Conservation (phyloP, 2,888 invertebrate species). For the Azorinus chamasolen region DNA sequence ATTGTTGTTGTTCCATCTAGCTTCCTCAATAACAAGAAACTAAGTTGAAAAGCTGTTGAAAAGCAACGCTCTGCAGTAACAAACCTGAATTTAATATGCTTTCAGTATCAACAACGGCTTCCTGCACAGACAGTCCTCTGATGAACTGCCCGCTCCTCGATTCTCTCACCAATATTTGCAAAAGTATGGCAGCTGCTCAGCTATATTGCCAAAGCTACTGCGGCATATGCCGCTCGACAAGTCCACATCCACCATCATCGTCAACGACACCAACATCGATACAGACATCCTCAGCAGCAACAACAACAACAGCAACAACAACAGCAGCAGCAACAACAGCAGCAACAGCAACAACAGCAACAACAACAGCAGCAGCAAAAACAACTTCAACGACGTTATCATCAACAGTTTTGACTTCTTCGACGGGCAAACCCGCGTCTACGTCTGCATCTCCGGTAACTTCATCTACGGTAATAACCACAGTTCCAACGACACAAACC, state of each 20-base stretch:
- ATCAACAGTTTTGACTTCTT: background rate
- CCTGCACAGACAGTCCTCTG: slow-evolving; percentile 31
- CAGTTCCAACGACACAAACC: background rate
- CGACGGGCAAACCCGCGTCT: background rate
- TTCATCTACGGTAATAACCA: background rate
- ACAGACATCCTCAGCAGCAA: background rate
- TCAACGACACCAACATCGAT: slow-evolving; percentile 4
- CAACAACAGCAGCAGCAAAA: background rate
- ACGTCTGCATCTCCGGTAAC: background rate
- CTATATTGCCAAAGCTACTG: slow-evolving; percentile 42
- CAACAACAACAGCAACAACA: background rate
- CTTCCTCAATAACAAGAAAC: no score
- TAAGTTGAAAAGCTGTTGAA: no score
- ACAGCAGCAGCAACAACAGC: background rate
- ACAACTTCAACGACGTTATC: background rate
- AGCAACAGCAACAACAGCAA: slow-evolving; percentile 2
- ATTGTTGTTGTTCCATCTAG: no score
- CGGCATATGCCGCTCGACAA: slow-evolving; percentile 41
- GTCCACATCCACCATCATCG: slow-evolving; percentile 2
- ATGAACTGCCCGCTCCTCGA: slow-evolving; percentile 44
- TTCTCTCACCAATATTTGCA: slow-evolving; percentile 21
- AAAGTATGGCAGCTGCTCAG: slow-evolving; percentile 11
- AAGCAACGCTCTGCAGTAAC: no score
- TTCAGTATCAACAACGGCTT: slow-evolving; percentile 21
- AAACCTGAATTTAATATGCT: no score